Evolutionary conservation across 2,113 vertebrate genomes (phyloP).

Genomic region (Centropus unirufus): DNA sequence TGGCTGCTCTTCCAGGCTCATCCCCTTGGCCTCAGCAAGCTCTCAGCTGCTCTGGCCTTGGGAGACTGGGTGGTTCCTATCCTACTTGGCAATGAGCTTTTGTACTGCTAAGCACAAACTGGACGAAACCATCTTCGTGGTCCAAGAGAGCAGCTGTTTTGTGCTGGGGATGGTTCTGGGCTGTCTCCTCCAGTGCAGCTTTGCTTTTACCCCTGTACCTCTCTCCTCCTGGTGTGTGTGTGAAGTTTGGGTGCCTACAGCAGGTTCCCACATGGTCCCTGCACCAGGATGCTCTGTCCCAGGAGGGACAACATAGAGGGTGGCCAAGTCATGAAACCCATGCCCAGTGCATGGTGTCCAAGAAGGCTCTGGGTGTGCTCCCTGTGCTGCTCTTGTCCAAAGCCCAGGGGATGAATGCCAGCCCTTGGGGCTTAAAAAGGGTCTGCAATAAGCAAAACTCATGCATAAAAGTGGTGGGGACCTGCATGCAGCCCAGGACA

Average conservation of each 20-base stretch:
- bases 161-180: not conserved
- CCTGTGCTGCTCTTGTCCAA: not conserved
- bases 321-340: not conserved
- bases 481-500: accelerated
- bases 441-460: not conserved
- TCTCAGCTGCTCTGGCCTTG: not conserved
- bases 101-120: not conserved
- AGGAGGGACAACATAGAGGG: not conserved
- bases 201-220: not conserved
- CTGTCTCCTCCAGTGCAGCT: not conserved
- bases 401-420: accelerated
- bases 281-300: not conserved
- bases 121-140: not conserved
- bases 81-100: not conserved
- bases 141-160: not conserved
- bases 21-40: not conserved
- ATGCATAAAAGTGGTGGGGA: not conserved
- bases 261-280: not conserved
- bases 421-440: not conserved
- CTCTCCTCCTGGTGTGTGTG: not conserved
- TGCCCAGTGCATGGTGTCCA: accelerated
- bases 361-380: accelerated
- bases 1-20: not conserved
- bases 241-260: not conserved
- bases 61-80: not conserved